phyloP scores from a whole-genome alignment of 2,797 vertebrate species.

The Cossypha caffra region DNA sequence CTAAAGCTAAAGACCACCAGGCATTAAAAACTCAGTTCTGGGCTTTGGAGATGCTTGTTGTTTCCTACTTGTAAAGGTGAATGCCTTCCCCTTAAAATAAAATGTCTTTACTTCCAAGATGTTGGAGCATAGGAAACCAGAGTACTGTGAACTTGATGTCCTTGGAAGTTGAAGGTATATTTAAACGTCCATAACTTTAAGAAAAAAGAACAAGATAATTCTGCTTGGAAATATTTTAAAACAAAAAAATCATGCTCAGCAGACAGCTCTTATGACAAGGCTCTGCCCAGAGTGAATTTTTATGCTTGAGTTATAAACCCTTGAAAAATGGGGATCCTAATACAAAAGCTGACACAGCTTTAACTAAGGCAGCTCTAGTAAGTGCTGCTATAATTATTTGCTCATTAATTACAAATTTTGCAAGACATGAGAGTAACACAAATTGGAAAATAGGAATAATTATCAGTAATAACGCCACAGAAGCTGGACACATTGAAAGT shows the following conservation, averaged over 20 bases:
- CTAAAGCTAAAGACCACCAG: neutral
- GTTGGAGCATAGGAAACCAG: neutral
- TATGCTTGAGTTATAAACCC: slow-evolving; percentile 69
- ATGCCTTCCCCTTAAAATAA: neutral
- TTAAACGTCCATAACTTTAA: neutral
- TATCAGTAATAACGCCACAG: slow-evolving; percentile 67
- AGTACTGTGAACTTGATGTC: neutral
- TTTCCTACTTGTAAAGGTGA: neutral
- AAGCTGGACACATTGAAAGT: slow-evolving; percentile 70
- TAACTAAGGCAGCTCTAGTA: slow-evolving; percentile 65
- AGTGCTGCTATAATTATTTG: slow-evolving; percentile 75
- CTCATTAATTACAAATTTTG: slow-evolving; percentile 76
- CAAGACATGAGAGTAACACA: slow-evolving; percentile 74
- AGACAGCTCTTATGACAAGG: slow-evolving; percentile 19
- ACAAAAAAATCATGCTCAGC: neutral
- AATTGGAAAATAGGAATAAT: slow-evolving; percentile 78
- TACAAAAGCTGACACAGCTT: slow-evolving; percentile 69
- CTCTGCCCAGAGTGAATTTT: slow-evolving; percentile 46
- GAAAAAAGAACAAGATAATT: neutral
- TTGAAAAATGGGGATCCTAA: slow-evolving; percentile 65
- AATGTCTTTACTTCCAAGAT: neutral
- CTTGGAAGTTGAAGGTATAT: neutral
- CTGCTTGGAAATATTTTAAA: slow-evolving; percentile 13
- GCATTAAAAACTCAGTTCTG: neutral
- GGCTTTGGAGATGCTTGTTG: neutral